Base-by-base conservation (phyloP, 2,113 vertebrate species). In the Bambusicola thoracicus region DNA sequence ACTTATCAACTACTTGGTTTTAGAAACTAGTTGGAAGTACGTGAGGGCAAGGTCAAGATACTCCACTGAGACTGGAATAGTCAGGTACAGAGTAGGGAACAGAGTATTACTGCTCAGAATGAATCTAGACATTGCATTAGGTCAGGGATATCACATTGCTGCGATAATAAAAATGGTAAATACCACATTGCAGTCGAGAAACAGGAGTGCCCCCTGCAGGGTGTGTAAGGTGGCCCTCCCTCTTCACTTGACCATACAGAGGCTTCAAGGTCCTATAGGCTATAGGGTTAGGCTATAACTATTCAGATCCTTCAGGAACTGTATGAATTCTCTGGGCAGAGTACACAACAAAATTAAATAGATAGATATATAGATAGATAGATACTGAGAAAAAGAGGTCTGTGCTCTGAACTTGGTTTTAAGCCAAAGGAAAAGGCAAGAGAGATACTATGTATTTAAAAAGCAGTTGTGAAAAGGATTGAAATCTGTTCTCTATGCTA, bases 1-100 rank as follows among this genome's bases (percentile, higher is more conserved):
- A 63, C 67, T 88, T 49, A 70, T 12, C 65, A 61, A 53, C 22
- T 67, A 72, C 67, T 77, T 85, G 44, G 6, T 68, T 85, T 61
- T 44, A 25, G 59, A 55, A 87, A 49, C 32, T 76, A 66, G 55
- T 78, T 85, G 36, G 66, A 79, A 65, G 48, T 44, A 78, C 74
- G 27, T 49, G 65, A 85, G 49, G 41, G 68, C 40, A 61, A 88
- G 40, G 40, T 32, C 24, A 74, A 0, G 1, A 25, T 74, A 48
- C 22, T 73, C 48, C 61, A 32, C 30, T 49, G 32, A 65, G 62
- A 56, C 38, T 81, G 14, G 8, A 88, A 69, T 58, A 65, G 53
- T 58, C 75, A 65, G 21, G 41, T 66, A 0, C 15, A 41, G 48
- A 72, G 36, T 40, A 41, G 51, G 53, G 34, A n/a, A 36, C 40